Conservation (phyloP, 2,113 vertebrate genomes). For the Eudyptes chrysolophus region DNA sequence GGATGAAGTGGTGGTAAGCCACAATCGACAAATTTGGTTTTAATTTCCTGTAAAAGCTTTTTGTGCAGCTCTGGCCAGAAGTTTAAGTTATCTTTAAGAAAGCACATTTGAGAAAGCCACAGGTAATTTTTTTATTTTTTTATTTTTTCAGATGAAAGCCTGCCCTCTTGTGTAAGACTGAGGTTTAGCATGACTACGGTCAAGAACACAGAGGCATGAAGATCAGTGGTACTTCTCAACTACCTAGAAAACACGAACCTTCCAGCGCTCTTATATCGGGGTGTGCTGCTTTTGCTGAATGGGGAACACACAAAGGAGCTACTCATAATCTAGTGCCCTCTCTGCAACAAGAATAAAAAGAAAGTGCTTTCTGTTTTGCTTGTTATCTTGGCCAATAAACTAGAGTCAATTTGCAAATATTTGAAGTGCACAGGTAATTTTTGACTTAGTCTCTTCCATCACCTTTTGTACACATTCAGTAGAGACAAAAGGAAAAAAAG, state of each 20-base stretch:
- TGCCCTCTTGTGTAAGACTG: slow-evolving; percentile 63
- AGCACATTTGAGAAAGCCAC: neutral
- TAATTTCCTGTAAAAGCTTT: neutral
- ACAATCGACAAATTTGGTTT: neutral
- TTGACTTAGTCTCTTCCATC: neutral
- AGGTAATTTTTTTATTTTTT: neutral
- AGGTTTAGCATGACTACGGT: neutral
- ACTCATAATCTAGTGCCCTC: neutral
- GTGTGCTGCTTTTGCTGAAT: neutral
- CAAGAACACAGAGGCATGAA: neutral
- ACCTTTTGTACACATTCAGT: neutral
- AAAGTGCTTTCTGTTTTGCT: neutral
- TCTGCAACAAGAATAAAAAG: neutral
- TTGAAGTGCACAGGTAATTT: neutral
- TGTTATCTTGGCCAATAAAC: neutral
- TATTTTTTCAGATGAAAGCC: neutral
- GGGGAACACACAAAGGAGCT: neutral
- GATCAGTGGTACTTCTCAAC: neutral
- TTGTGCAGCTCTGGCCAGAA: neutral
- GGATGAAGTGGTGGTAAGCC: neutral
- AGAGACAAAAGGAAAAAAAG: neutral
- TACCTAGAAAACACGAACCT: neutral
- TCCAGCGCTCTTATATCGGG: too few species aligned
- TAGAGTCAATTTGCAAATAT: neutral
- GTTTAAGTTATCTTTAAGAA: neutral